phyloP scores from a whole-genome alignment of 2,888 invertebrate species.

The Stramonita haemastoma region DNA sequence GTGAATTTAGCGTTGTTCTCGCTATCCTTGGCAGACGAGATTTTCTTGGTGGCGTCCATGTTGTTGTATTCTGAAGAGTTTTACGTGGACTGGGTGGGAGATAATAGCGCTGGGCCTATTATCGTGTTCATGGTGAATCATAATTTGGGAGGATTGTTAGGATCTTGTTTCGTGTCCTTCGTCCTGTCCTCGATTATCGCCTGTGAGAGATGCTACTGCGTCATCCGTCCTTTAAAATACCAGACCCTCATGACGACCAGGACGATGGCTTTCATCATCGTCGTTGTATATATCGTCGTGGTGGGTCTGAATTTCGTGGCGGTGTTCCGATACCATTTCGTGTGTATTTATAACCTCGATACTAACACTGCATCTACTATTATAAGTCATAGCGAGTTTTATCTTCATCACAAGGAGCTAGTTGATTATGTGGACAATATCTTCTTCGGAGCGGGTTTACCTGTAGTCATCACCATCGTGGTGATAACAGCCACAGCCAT shows the following conservation, averaged over 20 bases:
- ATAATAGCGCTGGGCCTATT: background rate
- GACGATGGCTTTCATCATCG: background rate
- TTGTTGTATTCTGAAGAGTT: background rate
- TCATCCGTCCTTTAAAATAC: background rate
- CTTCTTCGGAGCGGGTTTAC: background rate
- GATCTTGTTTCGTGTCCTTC: background rate
- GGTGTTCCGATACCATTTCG: background rate
- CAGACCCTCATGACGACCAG: slow-evolving; percentile 10
- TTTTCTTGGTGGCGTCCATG: background rate
- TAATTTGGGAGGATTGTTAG: background rate
- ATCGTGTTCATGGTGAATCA: slow-evolving; percentile 13
- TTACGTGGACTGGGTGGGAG: background rate
- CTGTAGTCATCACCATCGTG: background rate
- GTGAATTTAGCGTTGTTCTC: background rate
- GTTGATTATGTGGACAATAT: background rate
- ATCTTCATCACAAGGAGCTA: background rate
- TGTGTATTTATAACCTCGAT: background rate
- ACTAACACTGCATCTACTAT: background rate
- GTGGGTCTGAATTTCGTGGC: background rate
- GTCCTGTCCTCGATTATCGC: slow-evolving; percentile 17
- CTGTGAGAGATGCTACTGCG: slow-evolving; percentile 22
- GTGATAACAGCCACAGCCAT: background rate
- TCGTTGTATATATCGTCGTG: background rate
- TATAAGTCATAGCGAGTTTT: background rate
- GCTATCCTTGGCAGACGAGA: background rate